Conservation (phyloP, 2,113 vertebrate genomes). For the Empidonax alnorum region DNA sequence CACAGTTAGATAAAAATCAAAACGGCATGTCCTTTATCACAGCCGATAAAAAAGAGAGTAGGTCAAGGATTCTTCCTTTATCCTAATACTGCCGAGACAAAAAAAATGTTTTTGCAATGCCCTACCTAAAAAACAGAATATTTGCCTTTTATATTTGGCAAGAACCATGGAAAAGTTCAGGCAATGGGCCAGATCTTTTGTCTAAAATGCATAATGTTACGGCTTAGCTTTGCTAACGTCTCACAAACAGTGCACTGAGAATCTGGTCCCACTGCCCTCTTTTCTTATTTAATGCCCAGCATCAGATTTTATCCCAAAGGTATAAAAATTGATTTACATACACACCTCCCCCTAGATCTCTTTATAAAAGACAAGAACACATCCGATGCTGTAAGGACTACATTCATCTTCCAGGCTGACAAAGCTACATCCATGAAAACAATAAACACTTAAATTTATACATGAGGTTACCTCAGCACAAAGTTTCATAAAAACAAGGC, state of each 20-base stretch:
- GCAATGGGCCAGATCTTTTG: conserved; percentile 32
- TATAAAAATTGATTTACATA: neutral
- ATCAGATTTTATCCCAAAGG: neutral
- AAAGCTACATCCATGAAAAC: neutral
- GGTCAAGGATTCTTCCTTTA: conserved; percentile 58
- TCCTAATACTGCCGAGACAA: conserved; percentile 12
- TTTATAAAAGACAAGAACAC: neutral
- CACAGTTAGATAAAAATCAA: conserved; percentile 47
- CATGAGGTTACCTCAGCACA: neutral
- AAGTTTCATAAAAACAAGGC: neutral
- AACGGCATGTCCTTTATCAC: neutral
- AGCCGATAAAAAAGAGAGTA: neutral
- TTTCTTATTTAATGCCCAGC: neutral
- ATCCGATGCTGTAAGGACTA: neutral
- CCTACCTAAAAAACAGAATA: conserved; percentile 21
- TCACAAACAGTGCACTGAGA: neutral
- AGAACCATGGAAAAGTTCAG: conserved; percentile 52
- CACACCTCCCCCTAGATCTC: neutral
- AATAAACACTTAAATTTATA: neutral
- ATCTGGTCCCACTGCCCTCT: neutral
- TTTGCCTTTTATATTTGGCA: conserved; percentile 52
- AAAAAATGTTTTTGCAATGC: conserved; percentile 39
- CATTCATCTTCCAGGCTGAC: neutral
- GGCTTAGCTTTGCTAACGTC: neutral
- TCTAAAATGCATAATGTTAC: neutral